A percentile compares a stretch with the other conserved stretches of the same genome.
These are phyloP conservation scores for Malurus alboscapulatus DNA, from an alignment of 2,113 vertebrate genomes.

Conservation along the genomic window DNA sequence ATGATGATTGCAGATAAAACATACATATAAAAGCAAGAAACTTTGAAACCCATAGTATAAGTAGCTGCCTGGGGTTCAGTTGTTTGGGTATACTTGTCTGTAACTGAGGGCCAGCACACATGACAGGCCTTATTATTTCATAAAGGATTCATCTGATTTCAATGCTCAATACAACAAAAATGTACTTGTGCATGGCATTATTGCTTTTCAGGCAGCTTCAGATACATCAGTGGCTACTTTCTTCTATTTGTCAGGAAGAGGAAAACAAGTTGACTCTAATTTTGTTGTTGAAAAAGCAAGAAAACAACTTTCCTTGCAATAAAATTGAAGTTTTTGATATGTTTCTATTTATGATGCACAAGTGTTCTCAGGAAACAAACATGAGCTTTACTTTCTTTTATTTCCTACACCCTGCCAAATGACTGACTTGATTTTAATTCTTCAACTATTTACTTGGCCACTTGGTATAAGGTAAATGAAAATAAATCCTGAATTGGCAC, in stretches of 20 bases:
- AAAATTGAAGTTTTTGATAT: not conserved
- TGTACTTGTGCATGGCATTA: not conserved
- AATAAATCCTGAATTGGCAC: not conserved
- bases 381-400: not conserved
- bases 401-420: not conserved
- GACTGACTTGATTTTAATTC: not conserved
- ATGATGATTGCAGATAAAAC: not conserved
- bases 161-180: not conserved
- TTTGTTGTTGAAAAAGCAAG: not conserved
- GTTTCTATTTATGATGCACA: rapidly evolving
- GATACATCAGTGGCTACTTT: not conserved
- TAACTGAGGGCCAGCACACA: not conserved
- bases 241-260: not conserved
- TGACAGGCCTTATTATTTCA: not conserved
- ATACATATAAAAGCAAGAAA: not conserved
- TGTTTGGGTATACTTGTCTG: not conserved
- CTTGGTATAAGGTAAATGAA: not conserved
- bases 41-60: not conserved
- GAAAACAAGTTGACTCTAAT: not conserved
- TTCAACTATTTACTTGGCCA: not conserved
- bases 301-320: not conserved
- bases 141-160: not conserved
- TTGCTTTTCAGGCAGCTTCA: not conserved
- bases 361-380: not conserved
- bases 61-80: not conserved